Evolutionary conservation across 1,140 invertebrate species (phyloP).

Genomic region (Drosophila paulistorum): DNA sequence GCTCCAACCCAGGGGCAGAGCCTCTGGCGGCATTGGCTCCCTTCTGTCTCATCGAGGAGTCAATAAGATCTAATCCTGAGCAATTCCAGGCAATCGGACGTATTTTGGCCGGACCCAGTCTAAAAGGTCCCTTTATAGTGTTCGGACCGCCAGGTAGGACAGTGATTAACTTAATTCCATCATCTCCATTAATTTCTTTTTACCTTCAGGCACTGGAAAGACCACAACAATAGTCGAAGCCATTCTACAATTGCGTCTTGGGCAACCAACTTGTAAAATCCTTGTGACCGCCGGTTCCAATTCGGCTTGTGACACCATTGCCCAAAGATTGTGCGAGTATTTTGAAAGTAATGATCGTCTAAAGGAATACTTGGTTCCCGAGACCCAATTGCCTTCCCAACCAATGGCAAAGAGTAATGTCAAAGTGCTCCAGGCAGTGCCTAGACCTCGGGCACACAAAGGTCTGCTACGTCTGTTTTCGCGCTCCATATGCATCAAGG

Average conservation of each 20-base stretch:
- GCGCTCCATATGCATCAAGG: slow-evolving; percentile 67
- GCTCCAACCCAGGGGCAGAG: neutral
- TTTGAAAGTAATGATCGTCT: slow-evolving; percentile 64
- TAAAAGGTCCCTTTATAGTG: slow-evolving; percentile 62
- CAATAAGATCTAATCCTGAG: slow-evolving; percentile 56
- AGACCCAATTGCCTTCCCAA: neutral
- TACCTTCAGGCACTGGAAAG: slow-evolving; percentile 87
- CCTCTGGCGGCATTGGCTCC: neutral
- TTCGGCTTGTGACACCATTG: slow-evolving; percentile 89
- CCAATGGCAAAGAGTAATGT: slow-evolving; percentile 8
- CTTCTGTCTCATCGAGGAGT: slow-evolving; percentile 48
- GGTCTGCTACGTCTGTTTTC: slow-evolving; percentile 61
- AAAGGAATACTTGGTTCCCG: slow-evolving; percentile 53
- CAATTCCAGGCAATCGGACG: slow-evolving; percentile 65
- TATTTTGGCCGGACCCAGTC: slow-evolving; percentile 63
- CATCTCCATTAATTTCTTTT: neutral
- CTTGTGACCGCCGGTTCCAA: slow-evolving; percentile 91
- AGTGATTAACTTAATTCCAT: neutral
- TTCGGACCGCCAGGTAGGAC: slow-evolving; percentile 73
- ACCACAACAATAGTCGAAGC: slow-evolving; percentile 90
- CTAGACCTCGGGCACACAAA: neutral
- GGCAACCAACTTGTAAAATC: slow-evolving; percentile 83
- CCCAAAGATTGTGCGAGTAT: slow-evolving; percentile 84
- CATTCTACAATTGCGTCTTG: slow-evolving; percentile 84
- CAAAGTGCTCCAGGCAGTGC: no score